A percentile compares a stretch with the other conserved stretches of the same genome.
Conservation (phyloP, 1,140 invertebrate genomes). For the Drosophila paulistorum region DNA sequence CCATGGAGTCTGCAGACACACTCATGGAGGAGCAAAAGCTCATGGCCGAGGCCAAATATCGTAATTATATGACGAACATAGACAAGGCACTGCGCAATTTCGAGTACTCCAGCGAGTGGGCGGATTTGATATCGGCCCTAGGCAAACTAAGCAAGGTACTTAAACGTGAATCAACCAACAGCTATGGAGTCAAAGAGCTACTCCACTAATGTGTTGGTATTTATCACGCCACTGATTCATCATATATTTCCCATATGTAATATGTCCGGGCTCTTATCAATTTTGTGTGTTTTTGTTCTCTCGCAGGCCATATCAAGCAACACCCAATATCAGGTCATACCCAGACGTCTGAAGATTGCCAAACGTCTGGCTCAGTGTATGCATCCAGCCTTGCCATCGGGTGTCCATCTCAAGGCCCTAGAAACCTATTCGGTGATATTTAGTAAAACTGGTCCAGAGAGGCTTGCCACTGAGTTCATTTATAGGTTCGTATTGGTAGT, state of each 20-base stretch:
- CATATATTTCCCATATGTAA: neutral
- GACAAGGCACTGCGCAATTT: conserved; percentile 96
- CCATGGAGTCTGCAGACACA: conserved; percentile 81
- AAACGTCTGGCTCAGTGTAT: conserved; percentile 97
- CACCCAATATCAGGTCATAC: conserved; percentile 94
- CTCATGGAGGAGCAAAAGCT: conserved; percentile 88
- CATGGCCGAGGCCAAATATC: conserved; percentile 91
- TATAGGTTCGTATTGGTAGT: conserved; percentile 85
- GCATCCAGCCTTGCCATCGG: conserved; percentile 95
- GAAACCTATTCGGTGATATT: conserved; percentile 98
- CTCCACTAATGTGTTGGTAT: neutral
- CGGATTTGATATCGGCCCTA: conserved; percentile 95
- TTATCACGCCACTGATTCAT: conserved; percentile 32
- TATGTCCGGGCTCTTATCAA: conserved; percentile 9
- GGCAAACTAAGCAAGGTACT: conserved; percentile 95
- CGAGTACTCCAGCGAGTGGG: conserved; percentile 98
- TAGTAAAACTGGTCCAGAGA: conserved; percentile 93
- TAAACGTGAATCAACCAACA: too few species aligned
- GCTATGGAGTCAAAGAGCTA: conserved; percentile 12
- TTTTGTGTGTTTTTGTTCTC: neutral
- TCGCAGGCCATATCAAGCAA: conserved; percentile 89
- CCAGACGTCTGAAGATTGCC: conserved; percentile 94
- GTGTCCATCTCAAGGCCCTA: conserved; percentile 96
- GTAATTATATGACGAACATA: conserved; percentile 90
- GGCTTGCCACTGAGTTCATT: conserved; percentile 93